Conservation (phyloP, 2,797 vertebrate species). For the Cephalopachus bancanus region DNA sequence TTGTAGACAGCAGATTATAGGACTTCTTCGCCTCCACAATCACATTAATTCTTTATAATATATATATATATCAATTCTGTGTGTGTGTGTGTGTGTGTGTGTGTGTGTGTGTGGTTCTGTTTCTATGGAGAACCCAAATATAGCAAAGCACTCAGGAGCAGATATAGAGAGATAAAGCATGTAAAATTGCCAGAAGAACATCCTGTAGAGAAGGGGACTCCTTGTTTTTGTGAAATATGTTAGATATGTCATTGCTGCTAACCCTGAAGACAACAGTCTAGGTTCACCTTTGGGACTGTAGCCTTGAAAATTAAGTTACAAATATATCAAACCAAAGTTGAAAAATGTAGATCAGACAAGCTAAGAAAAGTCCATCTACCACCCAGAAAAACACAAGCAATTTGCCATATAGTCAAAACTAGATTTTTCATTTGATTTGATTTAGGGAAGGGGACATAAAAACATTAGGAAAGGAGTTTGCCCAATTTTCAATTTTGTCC, state of each 20-base stretch:
- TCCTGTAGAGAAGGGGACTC: background rate
- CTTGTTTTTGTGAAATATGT: background rate
- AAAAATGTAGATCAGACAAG: background rate
- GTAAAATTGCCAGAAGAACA: background rate
- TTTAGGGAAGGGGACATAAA: background rate
- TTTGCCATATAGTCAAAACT: background rate
- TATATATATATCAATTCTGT: background rate
- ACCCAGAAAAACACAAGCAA: background rate
- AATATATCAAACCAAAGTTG: constrained; percentile 12
- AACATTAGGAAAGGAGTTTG: background rate
- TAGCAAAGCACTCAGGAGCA: background rate
- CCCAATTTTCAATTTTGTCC: background rate
- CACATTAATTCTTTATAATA: too few species aligned
- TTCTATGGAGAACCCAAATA: background rate
- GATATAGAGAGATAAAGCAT: background rate
- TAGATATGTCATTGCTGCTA: background rate
- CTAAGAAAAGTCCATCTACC: background rate
- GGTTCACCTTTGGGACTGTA: background rate
- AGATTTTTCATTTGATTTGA: background rate
- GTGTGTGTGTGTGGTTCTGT: background rate
- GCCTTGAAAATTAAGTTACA: background rate
- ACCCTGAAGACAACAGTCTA: background rate
- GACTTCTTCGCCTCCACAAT: background rate
- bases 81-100: background rate
- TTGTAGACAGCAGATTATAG: background rate